These are phyloP conservation scores for Cacatua alba DNA, from an alignment of 2,113 vertebrate species.

Conservation along the genomic window DNA sequence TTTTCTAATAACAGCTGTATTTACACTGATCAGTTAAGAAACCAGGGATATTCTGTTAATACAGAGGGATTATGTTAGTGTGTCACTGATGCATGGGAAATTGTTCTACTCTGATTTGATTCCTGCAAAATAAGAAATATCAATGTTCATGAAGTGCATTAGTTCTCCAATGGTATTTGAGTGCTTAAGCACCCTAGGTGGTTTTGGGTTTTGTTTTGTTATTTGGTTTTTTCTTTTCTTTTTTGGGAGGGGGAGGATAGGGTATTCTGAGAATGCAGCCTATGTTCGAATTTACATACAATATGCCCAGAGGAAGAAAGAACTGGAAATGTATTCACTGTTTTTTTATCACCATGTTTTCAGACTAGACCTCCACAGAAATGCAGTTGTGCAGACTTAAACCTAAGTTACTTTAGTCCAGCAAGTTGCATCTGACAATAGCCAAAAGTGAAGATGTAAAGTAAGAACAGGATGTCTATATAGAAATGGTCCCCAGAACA, in stretches of 20 bases:
- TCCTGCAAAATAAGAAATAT: neutral
- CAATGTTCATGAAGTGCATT: neutral
- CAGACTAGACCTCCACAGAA: neutral
- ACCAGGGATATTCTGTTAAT: neutral
- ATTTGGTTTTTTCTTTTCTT: neutral
- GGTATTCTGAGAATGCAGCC: neutral
- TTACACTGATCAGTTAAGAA: neutral
- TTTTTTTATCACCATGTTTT: neutral
- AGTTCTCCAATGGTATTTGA: neutral
- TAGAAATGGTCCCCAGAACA: neutral
- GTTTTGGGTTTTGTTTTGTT: rapidly evolving
- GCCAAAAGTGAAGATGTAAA: neutral
- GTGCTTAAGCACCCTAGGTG: rapidly evolving
- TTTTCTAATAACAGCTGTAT: neutral
- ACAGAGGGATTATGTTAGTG: neutral
- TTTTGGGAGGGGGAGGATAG: rapidly evolving
- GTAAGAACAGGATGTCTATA: neutral
- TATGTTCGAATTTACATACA: neutral
- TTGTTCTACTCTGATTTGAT: neutral
- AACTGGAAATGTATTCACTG: neutral
- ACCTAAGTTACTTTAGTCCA: neutral
- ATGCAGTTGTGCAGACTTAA: neutral
- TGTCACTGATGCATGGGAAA: neutral
- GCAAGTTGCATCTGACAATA: neutral
- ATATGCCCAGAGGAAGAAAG: neutral